These are phyloP conservation scores for Porites lobata DNA, from an alignment of 92 coral and sea anemone species.

Conservation along the genomic window DNA sequence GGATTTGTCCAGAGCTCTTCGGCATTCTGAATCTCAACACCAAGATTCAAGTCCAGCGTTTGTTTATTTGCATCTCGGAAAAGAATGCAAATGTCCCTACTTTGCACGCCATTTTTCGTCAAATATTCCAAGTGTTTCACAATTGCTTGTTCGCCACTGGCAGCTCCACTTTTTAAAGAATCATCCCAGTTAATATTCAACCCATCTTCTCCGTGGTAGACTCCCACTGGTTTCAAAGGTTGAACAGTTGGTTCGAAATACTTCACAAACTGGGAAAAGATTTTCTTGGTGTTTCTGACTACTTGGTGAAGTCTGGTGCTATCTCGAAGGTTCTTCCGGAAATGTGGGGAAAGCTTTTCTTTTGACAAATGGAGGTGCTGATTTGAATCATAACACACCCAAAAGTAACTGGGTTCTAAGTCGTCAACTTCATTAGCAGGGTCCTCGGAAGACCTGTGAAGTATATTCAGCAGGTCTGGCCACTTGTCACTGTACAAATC, in stretches of 20 bases:
- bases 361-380: constrained; percentile 35
- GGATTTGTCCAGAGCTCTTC: too few species aligned
- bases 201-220: constrained; percentile 40
- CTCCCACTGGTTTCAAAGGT: background rate
- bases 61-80: background rate
- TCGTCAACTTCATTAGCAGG: background rate
- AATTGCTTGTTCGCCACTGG: background rate
- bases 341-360: background rate
- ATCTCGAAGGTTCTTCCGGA: background rate
- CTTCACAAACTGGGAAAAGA: constrained; percentile 42
- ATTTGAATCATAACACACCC: constrained; percentile 69
- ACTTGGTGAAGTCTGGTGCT: constrained; percentile 22
- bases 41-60: background rate
- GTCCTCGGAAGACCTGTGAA: constrained; percentile 5
- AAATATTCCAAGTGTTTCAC: too few species aligned
- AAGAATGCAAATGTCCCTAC: constrained; percentile 33
- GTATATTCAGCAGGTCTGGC: constrained; percentile 36
- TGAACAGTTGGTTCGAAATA: constrained; percentile 4
- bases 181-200: constrained; percentile 33
- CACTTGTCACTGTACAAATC: constrained; percentile 47
- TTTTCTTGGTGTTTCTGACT: constrained; percentile 52
- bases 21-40: background rate
- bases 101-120: too few species aligned
- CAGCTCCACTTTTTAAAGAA: background rate
- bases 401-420: constrained; percentile 30